Base-by-base conservation (phyloP, 2,797 vertebrate species). In the Melanotaenia nigrans region DNA sequence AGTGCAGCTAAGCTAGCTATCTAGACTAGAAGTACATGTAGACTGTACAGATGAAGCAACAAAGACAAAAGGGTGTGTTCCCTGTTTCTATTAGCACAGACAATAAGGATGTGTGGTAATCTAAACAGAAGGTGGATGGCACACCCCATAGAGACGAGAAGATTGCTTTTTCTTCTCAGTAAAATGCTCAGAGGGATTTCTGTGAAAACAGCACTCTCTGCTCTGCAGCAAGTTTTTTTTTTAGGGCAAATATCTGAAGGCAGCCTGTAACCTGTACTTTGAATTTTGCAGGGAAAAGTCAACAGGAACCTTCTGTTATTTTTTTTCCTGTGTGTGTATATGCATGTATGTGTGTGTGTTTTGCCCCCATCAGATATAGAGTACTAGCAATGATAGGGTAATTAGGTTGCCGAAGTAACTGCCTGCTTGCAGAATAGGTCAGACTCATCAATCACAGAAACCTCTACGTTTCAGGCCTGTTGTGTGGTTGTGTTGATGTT, bases 371-470 rank as follows among this genome's bases (percentile, higher is more conserved):
- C 68, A 73, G 53, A 76, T 40, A 42, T 7, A 66, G 68, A 63
- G 63, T 67, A 57, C 70, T 78, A 63, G 79, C 77, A 81, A 86
- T 87, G 75, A 91, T 71, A 71, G 82, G 78, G 81, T 90, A 82
- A 91, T 92, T 77, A 85, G 76, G 81, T 83, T 89, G 86, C 73
- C 56, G 61, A 81, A 75, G 83, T 84, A 82, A 77, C 85, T 71
- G 68, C 69, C 73, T 79, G 79, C 74, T 83, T 35, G 35, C 61
- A 66, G 87, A 86, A 85, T 84, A 86, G 88, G 90, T 89, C 83
- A 75, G 76, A 76, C 70, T 74, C 83, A 88, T 90, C 83, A 83
- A 83, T 89, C 90, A 87, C 49, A 42, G 70, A 30, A 75, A 61
- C 58, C 59, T 85, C 74, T 71, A 79, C 75, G 61, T 77, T 36